phyloP scores from a whole-genome alignment of 1,140 invertebrate genomes.

The Fopius arisanus region DNA sequence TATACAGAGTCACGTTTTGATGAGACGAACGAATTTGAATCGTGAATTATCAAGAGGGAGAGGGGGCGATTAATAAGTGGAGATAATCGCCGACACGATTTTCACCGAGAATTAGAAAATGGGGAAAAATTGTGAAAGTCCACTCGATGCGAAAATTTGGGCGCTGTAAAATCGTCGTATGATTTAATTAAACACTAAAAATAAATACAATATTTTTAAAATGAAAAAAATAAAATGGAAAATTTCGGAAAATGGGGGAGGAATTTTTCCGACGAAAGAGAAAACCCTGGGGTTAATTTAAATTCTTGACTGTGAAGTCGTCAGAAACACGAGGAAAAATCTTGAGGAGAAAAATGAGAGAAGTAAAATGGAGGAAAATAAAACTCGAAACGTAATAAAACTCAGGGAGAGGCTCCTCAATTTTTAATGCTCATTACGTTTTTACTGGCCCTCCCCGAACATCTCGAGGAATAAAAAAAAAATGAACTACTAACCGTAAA shows the following conservation, averaged over 20 bases:
- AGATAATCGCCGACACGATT: constrained; percentile 6
- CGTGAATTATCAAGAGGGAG: constrained; percentile 16
- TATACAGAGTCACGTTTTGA: constrained; percentile 36
- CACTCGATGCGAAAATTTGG: background rate
- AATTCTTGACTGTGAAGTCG: background rate
- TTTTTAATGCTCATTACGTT: too few relatives aligned
- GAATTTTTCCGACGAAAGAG: background rate
- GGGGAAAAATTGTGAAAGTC: background rate
- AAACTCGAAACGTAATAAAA: too few relatives aligned
- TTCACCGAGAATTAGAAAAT: background rate
- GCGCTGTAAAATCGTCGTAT: too few relatives aligned
- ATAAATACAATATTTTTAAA: too few relatives aligned
- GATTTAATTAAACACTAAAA: too few relatives aligned
- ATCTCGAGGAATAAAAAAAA: too few relatives aligned
- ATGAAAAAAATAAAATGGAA: too few relatives aligned
- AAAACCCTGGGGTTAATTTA: background rate
- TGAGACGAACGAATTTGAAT: constrained; percentile 34
- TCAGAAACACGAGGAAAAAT: background rate
- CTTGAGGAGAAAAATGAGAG: background rate
- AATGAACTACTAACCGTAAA: too few relatives aligned
- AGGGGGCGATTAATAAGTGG: background rate
- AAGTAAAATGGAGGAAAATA: too few relatives aligned
- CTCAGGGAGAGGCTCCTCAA: too few relatives aligned
- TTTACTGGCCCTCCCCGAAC: too few relatives aligned
- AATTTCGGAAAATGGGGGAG: too few relatives aligned